These are phyloP conservation scores for Chionoecetes opilio DNA, from an alignment of 1,140 invertebrate genomes.

Conservation along the genomic window DNA sequence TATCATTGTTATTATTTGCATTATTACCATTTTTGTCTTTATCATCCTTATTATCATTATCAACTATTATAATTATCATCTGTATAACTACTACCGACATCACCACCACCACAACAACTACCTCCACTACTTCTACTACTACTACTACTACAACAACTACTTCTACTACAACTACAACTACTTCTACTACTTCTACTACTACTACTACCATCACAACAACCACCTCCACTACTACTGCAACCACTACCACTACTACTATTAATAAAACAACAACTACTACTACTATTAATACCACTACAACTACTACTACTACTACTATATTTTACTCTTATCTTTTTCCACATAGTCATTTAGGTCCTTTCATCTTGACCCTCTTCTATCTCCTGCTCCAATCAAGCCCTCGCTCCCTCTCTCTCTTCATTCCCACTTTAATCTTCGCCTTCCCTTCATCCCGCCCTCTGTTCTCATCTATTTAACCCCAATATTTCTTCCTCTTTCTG, in stretches of 20 bases:
- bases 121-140: neutral
- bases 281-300: no score
- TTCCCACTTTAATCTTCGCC: conserved; percentile 17
- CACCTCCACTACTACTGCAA: no score
- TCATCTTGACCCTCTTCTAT: neutral
- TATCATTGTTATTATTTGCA: no score
- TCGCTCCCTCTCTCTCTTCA: neutral
- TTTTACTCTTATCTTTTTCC: no score
- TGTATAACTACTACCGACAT: neutral
- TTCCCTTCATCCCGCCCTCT: neutral
- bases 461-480: conserved; percentile 1
- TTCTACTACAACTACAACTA: neutral
- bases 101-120: neutral
- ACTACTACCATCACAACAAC: neutral
- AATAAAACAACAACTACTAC: no score
- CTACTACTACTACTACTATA: no score
- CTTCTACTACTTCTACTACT: neutral
- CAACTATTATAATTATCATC: neutral
- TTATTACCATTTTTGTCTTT: neutral
- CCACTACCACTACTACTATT: no score
- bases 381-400: neutral
- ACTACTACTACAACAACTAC: neutral
- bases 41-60: neutral
- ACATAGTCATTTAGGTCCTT: neutral
- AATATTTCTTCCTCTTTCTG: neutral